These are phyloP conservation scores for Puma concolor DNA, from an alignment of 2,113 vertebrate species.

Conservation along the genomic window DNA sequence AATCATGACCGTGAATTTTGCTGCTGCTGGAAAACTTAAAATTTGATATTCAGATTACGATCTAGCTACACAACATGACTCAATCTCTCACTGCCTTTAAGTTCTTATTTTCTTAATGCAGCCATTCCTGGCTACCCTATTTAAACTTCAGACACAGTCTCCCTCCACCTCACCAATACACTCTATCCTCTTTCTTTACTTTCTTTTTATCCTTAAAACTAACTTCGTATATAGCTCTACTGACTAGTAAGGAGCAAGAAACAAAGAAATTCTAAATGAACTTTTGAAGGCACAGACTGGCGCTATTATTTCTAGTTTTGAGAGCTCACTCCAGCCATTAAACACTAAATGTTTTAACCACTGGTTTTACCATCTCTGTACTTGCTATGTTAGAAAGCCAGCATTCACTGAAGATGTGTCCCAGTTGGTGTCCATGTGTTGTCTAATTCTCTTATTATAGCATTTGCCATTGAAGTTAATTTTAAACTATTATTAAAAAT, in stretches of 20 bases:
- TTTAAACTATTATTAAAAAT: neutral
- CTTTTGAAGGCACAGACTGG: neutral
- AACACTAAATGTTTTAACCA: neutral
- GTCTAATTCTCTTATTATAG: neutral
- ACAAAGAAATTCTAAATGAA: neutral
- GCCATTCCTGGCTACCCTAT: no score
- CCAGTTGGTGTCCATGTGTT: neutral
- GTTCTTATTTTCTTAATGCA: neutral
- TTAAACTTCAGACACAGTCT: neutral
- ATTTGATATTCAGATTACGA: neutral
- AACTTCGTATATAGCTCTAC: neutral
- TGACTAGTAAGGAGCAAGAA: neutral
- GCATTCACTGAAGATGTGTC: neutral
- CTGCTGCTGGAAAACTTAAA: neutral
- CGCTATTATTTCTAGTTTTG: neutral
- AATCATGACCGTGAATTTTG: neutral
- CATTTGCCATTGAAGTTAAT: neutral
- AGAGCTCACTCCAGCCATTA: neutral
- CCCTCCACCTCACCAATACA: neutral
- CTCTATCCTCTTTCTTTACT: neutral
- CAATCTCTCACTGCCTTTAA: accelerated
- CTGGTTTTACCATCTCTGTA: neutral
- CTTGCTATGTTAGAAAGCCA: neutral
- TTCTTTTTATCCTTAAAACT: neutral
- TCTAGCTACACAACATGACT: neutral